Percentiles rank a stretch among this genome's conserved stretches.
phyloP scores from a whole-genome alignment of 2,888 invertebrate genomes.

The Galerucella nymphaeae region DNA sequence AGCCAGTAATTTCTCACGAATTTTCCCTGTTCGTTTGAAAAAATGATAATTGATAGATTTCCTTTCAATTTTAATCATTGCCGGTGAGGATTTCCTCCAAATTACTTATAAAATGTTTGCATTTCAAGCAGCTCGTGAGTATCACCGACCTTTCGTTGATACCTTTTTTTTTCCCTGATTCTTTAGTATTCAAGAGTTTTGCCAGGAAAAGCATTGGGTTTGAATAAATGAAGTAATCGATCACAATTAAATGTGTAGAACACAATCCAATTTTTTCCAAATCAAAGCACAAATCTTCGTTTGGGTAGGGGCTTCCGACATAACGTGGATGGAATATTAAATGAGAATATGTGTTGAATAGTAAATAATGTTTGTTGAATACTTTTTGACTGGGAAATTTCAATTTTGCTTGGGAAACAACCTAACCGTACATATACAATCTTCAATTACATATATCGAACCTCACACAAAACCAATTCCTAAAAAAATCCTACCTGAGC shows the following conservation, averaged over 20 bases:
- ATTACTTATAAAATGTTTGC: conserved; percentile 10
- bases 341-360: conserved; percentile 31
- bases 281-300: conserved; percentile 51
- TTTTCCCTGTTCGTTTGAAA: background rate
- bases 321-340: conserved; percentile 47
- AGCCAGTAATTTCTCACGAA: background rate
- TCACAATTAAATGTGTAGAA: conserved; percentile 56
- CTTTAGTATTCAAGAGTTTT: conserved; percentile 48
- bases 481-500: too few species aligned
- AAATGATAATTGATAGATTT: background rate
- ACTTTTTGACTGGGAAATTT: background rate
- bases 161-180: conserved; percentile 22
- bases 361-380: conserved; percentile 31
- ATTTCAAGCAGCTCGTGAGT: background rate
- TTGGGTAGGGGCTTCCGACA: conserved; percentile 45
- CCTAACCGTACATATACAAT: too few species aligned
- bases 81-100: background rate
- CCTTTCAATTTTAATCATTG: background rate
- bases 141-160: conserved; percentile 18
- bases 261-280: conserved; percentile 49
- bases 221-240: conserved; percentile 54
- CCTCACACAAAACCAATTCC: too few species aligned
- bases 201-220: conserved; percentile 43
- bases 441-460: too few species aligned
- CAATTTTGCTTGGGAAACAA: too few species aligned